Conservation (phyloP, 2,797 vertebrate genomes). For the Huso huso region DNA sequence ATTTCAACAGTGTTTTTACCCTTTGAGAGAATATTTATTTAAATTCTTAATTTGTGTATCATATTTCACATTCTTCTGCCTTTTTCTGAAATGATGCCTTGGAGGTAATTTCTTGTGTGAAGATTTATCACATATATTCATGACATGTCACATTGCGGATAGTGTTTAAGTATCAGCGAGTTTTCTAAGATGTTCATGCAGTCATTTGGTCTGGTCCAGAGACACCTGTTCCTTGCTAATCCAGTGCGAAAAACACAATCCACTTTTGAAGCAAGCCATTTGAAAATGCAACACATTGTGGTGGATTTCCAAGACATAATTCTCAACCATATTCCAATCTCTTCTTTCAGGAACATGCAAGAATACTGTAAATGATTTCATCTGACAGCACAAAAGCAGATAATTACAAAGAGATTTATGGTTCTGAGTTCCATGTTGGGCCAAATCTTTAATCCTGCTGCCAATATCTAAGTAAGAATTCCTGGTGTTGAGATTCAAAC, state of each 20-base stretch:
- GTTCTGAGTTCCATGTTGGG: slow-evolving; percentile 46
- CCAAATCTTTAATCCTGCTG: slow-evolving; percentile 59
- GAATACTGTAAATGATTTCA: slow-evolving; percentile 39
- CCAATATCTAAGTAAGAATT: slow-evolving; percentile 55
- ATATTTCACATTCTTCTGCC: no score
- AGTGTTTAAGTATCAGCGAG: no score
- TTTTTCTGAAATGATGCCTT: no score
- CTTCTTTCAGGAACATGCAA: slow-evolving; percentile 38
- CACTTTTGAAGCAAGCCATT: slow-evolving; percentile 42
- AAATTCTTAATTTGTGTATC: no score
- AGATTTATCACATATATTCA: no score
- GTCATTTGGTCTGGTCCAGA: slow-evolving; percentile 16
- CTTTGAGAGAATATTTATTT: no score
- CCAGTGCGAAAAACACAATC: slow-evolving; percentile 47
- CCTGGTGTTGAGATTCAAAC: slow-evolving; percentile 47
- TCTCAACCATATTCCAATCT: slow-evolving; percentile 38
- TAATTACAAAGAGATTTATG: slow-evolving; percentile 42
- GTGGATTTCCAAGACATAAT: slow-evolving; percentile 41
- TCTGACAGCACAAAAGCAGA: slow-evolving; percentile 26
- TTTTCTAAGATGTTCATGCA: no score
- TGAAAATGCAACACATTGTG: slow-evolving; percentile 51
- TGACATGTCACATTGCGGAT: no score
- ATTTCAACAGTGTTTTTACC: no score
- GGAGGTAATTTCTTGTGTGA: no score
- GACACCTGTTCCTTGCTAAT: slow-evolving; percentile 40